Conservation (phyloP, 1,140 invertebrate species). For the Laodelphax striatellus region DNA sequence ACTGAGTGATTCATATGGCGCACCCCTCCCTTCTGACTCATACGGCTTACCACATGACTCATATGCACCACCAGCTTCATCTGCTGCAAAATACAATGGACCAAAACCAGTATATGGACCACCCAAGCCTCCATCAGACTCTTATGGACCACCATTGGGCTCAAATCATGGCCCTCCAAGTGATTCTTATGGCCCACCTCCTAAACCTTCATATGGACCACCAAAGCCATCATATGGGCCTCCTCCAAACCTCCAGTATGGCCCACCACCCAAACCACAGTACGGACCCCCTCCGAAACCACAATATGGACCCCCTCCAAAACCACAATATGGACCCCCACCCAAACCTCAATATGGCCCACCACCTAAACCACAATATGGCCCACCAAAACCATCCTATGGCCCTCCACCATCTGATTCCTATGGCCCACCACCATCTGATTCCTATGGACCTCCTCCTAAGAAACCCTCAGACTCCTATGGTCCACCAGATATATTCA, state of each 20-base stretch:
- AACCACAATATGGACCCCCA: constrained; percentile 23
- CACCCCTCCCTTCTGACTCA: constrained; percentile 24
- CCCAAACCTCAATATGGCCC: constrained; percentile 21
- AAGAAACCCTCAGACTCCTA: constrained; percentile 23
- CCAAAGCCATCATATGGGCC: constrained; percentile 31
- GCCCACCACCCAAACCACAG: constrained; percentile 26
- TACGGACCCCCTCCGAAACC: constrained; percentile 31
- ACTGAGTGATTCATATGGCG: constrained; percentile 32
- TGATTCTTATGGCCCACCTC: constrained; percentile 21
- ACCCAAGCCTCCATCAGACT: constrained; percentile 29
- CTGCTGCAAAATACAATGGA: constrained; percentile 23
- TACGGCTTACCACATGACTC: constrained; percentile 17
- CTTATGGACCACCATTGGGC: constrained; percentile 27
- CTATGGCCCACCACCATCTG: constrained; percentile 29
- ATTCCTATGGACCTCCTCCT: constrained; percentile 31
- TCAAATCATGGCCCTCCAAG: constrained; percentile 10
- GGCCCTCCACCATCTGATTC: constrained; percentile 30
- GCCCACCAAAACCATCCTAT: constrained; percentile 29
- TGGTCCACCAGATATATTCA: not conserved
- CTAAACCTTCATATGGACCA: constrained; percentile 19
- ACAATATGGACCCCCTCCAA: constrained; percentile 24
- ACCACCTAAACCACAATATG: constrained; percentile 37
- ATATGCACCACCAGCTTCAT: constrained; percentile 23
- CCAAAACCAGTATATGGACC: constrained; percentile 34
- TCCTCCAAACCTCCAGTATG: constrained; percentile 24